phyloP scores from a whole-genome alignment of 1,140 invertebrate species.

The Dryas iulia region DNA sequence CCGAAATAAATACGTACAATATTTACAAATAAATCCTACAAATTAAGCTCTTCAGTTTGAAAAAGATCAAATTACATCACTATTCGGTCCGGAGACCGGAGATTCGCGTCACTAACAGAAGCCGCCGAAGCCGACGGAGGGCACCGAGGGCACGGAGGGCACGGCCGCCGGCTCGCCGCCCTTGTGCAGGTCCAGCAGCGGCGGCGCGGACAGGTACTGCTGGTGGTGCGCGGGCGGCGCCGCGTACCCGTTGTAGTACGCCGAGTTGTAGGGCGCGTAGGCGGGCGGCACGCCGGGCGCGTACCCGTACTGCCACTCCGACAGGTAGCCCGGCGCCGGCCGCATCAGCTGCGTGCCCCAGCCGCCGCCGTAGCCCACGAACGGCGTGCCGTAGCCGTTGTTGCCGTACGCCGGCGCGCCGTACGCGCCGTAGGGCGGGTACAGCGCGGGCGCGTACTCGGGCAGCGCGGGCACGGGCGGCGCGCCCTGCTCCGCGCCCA shows the following conservation, averaged over 20 bases:
- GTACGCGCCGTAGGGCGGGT: constrained; percentile 59
- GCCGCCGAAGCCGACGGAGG: constrained; percentile 76
- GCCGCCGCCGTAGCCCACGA: constrained; percentile 73
- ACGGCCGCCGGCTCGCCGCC: constrained; percentile 63
- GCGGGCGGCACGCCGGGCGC: constrained; percentile 53
- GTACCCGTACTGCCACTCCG: constrained; percentile 76
- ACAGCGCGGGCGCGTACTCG: constrained; percentile 67
- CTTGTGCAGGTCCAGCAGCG: constrained; percentile 72
- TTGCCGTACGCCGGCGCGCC: constrained; percentile 57
- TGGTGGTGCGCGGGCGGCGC: constrained; percentile 70
- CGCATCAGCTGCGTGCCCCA: constrained; percentile 73
- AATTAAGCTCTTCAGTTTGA: constrained; percentile 73
- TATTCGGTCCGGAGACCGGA: constrained; percentile 27
- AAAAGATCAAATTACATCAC: constrained; percentile 60
- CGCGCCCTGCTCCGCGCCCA: constrained; percentile 32
- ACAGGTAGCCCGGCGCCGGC: constrained; percentile 74
- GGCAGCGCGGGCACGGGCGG: constrained; percentile 56
- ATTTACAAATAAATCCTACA: constrained; percentile 75
- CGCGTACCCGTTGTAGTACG: constrained; percentile 75
- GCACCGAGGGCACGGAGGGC: constrained; percentile 66
- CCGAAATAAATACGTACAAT: constrained; percentile 70
- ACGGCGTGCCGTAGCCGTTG: constrained; percentile 64
- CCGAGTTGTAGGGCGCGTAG: constrained; percentile 65
- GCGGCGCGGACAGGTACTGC: constrained; percentile 69
- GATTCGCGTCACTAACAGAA: constrained; percentile 67